These are phyloP conservation scores for Tricholaema leucomelas DNA, from an alignment of 2,113 vertebrate genomes.

Conservation along the genomic window DNA sequence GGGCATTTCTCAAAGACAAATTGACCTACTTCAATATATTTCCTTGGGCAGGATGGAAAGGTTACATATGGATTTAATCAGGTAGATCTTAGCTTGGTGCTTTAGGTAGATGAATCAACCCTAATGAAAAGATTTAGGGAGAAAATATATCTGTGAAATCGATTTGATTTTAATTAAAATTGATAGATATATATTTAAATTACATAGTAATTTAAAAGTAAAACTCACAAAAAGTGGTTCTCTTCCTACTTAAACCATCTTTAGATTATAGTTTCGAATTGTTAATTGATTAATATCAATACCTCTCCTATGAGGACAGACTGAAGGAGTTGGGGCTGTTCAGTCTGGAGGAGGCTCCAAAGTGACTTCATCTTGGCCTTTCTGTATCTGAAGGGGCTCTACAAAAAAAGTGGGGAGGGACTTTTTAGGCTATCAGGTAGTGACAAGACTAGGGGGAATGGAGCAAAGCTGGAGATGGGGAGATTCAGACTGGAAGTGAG, in stretches of 20 bases:
- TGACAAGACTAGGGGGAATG: too few species aligned
- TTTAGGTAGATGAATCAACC: not conserved
- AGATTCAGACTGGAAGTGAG: too few species aligned
- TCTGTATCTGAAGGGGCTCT: too few species aligned
- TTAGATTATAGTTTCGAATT: not conserved
- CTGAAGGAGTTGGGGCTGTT: too few species aligned
- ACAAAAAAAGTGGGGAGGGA: too few species aligned
- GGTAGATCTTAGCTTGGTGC: not conserved
- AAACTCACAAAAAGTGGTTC: not conserved
- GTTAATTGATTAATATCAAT: not conserved
- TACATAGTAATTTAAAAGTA: too few species aligned
- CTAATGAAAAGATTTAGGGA: not conserved
- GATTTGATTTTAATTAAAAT: not conserved
- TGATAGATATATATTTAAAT: too few species aligned
- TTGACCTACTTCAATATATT: not conserved
- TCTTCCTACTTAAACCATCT: not conserved
- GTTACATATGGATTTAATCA: not conserved
- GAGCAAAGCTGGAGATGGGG: too few species aligned
- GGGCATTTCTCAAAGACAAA: not conserved
- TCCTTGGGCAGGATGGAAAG: not conserved
- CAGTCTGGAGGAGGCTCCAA: too few species aligned
- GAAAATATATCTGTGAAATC: not conserved
- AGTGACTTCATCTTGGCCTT: too few species aligned
- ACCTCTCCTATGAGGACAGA: too few species aligned
- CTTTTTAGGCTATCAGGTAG: too few species aligned